Percentiles rank a stretch among this genome's conserved stretches.
Evolutionary conservation across 2,888 invertebrate genomes (phyloP).

Genomic region (Brassicogethes aeneus): DNA sequence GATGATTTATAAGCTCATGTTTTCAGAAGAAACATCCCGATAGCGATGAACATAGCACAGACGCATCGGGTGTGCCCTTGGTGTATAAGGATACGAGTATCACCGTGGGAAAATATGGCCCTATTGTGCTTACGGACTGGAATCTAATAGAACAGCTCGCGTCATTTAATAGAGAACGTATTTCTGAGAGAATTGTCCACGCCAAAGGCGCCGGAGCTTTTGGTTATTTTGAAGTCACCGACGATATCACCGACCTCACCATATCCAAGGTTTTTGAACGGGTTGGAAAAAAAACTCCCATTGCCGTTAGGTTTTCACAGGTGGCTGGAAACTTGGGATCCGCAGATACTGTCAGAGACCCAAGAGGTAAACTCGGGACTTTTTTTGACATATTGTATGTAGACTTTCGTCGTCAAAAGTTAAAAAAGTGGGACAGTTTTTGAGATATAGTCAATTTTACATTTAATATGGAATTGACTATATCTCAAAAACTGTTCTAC

Average conservation of each 20-base stretch:
- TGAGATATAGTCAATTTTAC: too few relatives aligned
- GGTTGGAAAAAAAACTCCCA: constrained; percentile 68
- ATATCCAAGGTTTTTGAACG: constrained; percentile 67
- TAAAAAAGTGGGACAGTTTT: too few relatives aligned
- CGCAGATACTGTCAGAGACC: constrained; percentile 80
- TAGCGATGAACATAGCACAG: background rate
- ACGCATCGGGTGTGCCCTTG: constrained; percentile 23
- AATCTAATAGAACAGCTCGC: constrained; percentile 64
- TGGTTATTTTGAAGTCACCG: constrained; percentile 68
- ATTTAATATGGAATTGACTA: too few relatives aligned
- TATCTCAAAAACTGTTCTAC: too few relatives aligned
- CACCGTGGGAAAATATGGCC: constrained; percentile 78
- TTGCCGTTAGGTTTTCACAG: constrained; percentile 67
- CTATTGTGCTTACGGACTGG: constrained; percentile 73
- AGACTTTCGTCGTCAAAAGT: too few relatives aligned
- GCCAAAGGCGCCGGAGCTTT: constrained; percentile 89
- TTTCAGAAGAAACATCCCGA: constrained; percentile 47
- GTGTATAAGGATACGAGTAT: constrained; percentile 46
- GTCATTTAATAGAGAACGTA: constrained; percentile 78
- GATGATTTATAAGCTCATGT: too few relatives aligned
- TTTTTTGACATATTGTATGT: too few relatives aligned
- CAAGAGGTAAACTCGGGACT: constrained; percentile 49
- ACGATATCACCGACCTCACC: constrained; percentile 68
- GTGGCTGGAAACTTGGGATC: constrained; percentile 83
- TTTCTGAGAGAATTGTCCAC: constrained; percentile 82